Percentiles rank a stretch among this genome's conserved stretches.
phyloP scores from a whole-genome alignment of 2,113 vertebrate genomes.

The Delphinapterus leucas region DNA sequence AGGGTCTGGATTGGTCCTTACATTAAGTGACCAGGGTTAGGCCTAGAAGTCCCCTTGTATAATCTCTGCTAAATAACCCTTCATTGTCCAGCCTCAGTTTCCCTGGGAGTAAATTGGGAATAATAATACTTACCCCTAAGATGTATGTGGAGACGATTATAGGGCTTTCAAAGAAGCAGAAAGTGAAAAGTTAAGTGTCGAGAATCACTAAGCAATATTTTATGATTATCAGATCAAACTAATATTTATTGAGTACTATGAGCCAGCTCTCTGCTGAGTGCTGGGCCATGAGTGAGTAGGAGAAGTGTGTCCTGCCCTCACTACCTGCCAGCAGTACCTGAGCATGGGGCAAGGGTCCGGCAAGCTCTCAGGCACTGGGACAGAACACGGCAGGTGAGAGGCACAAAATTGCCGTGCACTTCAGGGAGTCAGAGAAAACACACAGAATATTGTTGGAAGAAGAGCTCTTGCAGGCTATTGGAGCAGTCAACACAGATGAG shows the following conservation, averaged over 20 bases:
- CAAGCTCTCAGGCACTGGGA: not conserved
- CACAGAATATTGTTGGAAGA: not conserved
- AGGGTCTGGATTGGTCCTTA: not conserved
- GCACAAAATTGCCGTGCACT: not conserved
- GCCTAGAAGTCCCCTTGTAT: not conserved
- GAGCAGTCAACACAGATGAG: not conserved
- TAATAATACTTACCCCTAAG: not conserved
- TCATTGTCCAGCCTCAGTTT: not conserved
- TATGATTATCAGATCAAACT: not conserved
- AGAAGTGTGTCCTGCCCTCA: not conserved
- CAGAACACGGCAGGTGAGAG: not conserved
- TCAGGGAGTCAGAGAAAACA: not conserved
- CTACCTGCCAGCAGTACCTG: not conserved
- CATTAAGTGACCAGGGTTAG: not conserved
- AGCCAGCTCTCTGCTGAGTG: not conserved
- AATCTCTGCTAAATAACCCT: not conserved
- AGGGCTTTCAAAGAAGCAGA: not conserved
- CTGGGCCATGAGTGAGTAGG: not conserved
- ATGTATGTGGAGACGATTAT: not conserved
- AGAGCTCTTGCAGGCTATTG: not conserved
- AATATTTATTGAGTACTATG: not conserved
- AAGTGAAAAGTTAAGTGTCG: not conserved
- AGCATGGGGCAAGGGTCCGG: not conserved
- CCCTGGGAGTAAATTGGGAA: not conserved
- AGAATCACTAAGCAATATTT: not conserved